These are phyloP conservation scores for Epirrita christyi DNA, from an alignment of 2,888 invertebrate genomes.

Conservation along the genomic window DNA sequence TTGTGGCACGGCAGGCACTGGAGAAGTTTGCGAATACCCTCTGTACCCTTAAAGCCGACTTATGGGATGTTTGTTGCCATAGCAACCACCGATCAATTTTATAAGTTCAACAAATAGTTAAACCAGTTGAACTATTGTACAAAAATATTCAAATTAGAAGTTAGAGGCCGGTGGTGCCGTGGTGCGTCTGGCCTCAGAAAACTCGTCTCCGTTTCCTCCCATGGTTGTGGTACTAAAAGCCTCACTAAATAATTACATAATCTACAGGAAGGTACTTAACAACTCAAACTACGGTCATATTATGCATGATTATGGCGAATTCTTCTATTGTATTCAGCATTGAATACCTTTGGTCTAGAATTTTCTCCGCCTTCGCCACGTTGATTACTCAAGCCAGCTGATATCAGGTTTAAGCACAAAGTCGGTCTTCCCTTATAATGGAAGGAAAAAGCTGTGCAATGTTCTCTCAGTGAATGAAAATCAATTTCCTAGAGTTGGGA, in stretches of 20 bases:
- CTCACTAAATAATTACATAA: too few relatives aligned
- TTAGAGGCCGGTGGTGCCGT: too few relatives aligned
- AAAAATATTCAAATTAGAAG: too few relatives aligned
- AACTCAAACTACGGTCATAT: too few relatives aligned
- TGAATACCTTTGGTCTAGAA: background rate
- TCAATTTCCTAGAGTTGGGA: constrained; percentile 63
- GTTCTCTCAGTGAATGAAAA: constrained; percentile 62
- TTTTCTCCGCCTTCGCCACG: background rate
- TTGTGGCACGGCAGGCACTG: constrained; percentile 66
- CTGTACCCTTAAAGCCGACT: constrained; percentile 32
- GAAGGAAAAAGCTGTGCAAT: constrained; percentile 49
- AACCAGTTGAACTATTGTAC: too few relatives aligned
- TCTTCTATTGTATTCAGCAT: too few relatives aligned
- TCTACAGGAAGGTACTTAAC: too few relatives aligned
- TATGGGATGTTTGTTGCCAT: constrained; percentile 25
- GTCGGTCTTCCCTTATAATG: constrained; percentile 46
- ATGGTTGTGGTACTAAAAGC: too few relatives aligned
- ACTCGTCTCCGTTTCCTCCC: too few relatives aligned
- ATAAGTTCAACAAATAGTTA: too few relatives aligned
- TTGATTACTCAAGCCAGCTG: constrained; percentile 38
- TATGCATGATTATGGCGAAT: too few relatives aligned
- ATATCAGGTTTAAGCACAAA: constrained; percentile 37
- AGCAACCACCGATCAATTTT: constrained; percentile 6
- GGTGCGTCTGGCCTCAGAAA: too few relatives aligned
- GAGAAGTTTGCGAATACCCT: constrained; percentile 53